Base-by-base conservation (phyloP, 2,113 vertebrate genomes). In the Corvus hawaiiensis region DNA sequence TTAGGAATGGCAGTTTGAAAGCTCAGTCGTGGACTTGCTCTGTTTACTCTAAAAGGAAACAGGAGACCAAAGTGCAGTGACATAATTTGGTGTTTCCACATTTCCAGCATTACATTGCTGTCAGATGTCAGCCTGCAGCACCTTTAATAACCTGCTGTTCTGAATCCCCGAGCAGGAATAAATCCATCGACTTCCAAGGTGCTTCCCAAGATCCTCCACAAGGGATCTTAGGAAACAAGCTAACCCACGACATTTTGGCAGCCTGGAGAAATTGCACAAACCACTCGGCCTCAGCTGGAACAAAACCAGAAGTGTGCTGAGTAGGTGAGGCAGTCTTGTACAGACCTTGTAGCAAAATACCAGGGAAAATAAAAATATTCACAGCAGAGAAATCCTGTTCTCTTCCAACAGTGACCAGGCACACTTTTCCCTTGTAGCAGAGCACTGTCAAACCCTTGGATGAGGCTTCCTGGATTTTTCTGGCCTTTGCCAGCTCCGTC, bases 241-340 rank as follows among this genome's bases (percentile, higher is more conserved):
- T 39, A 63, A 21, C 21, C 28, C 1, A 17, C 49, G 28, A 19
- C 2, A 15, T 61, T 86, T 39, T 90, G 37, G 37, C 56, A 66
- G 16, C 44, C 18, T 35, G 67, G 37, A 83, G 55, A 59, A 43
- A 11, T 24, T 77, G 11, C 19, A 33, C 26, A 62, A 71, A 10
- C 0, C 58, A 18, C 41, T 43, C 28, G 54, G 20, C 5, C 26
- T 71, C 52, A 28, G 27, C 2, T 22, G 68, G 28, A 75, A 72
- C 3, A 4, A 55, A 61, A 13, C 4, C 32, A 39, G 12, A 14
- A 73, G 7, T 5, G 33, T 24, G 16, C 18, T 1, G 0, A 63
- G 19, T 13, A 8, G 35, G 13, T 74, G 21, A 20, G 28, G 41
- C 46, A 43, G 15, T 16, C 44, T 76, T 61, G 33, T 27, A 33